Base-by-base conservation (phyloP, 2,888 invertebrate genomes). In the Meta bourneti region DNA sequence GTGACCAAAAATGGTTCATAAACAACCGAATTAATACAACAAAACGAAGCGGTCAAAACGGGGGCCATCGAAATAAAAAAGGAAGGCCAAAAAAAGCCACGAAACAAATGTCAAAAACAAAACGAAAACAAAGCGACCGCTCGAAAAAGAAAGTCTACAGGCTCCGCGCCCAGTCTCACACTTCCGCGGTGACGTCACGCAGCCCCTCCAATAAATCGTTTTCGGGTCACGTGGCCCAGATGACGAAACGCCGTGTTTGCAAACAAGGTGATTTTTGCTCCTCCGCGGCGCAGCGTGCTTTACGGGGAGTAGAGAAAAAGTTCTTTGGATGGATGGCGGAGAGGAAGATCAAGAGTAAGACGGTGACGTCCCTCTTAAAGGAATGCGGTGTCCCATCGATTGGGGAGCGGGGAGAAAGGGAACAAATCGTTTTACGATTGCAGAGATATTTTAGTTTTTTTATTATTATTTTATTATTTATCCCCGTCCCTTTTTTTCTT, bases 351-450 rank as follows among this genome's bases (percentile, higher is more conserved):
- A 86, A 75, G 78, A 86, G 81, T 49, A 71, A 83, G 85, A 85
- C 75, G 85, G 90, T 90, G 89, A 90, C 89, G 77, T 75, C 72
- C 51, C 79, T 81, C 86, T 90, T 91, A 19, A 87, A 88, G 87
- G 87, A 87, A 91, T 91, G 91, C 79, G 87, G 86, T 91, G 87
- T 72, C 80, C 91, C 87, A 91, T 91, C 91, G 91, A 91, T 91
- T 91, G 52, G 71, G 78, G 75, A 16, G 49, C 9, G 16, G 70
- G 78, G 79, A 20, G 86, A n/a, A n/a, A 70, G 69, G 91, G 87
- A 89, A 92, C 91, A 92, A 92, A 92, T 92, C 91, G 91, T 92
- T 92, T 92, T 92, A 92, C 91, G 91, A 92, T 92, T 92, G 87
- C 91, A 79, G 79, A 84, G 89, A 84, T 89, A 89, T 84, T 92